A percentile compares a stretch with the other conserved stretches of the same genome.
These are phyloP conservation scores for Chorisops tibialis DNA, from an alignment of 2,888 invertebrate species.

Conservation along the genomic window DNA sequence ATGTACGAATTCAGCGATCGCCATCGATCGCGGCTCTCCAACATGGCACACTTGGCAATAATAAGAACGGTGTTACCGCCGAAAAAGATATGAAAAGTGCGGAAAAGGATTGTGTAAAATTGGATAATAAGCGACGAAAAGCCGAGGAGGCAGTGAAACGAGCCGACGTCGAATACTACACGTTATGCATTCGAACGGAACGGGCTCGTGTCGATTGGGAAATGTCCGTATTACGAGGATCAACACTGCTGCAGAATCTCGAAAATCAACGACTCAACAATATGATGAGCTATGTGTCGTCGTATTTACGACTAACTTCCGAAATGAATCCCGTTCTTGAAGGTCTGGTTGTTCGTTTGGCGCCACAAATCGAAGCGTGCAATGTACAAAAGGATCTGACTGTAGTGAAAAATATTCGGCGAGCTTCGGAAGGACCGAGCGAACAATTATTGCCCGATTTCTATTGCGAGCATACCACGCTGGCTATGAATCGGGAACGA, in stretches of 20 bases:
- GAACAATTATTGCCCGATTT: slow-evolving; percentile 91
- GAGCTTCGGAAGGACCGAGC: slow-evolving; percentile 56
- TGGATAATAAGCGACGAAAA: slow-evolving; percentile 84
- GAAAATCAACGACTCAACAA: slow-evolving; percentile 86
- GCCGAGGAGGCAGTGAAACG: slow-evolving; percentile 87
- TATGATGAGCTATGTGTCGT: slow-evolving; percentile 67
- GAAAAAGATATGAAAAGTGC: slow-evolving; percentile 54
- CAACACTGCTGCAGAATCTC: slow-evolving; percentile 79
- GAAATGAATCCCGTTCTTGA: slow-evolving; percentile 77
- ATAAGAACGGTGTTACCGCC: slow-evolving; percentile 43
- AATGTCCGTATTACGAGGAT: slow-evolving; percentile 81
- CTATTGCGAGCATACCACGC: slow-evolving; percentile 90
- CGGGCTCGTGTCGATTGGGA: slow-evolving; percentile 89
- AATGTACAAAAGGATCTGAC: slow-evolving; percentile 50
- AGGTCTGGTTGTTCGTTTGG: slow-evolving; percentile 55
- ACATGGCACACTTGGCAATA: slow-evolving; percentile 41
- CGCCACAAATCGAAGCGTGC: slow-evolving; percentile 48
- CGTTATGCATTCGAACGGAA: slow-evolving; percentile 85
- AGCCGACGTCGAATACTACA: slow-evolving; percentile 91
- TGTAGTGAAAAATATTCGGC: slow-evolving; percentile 49
- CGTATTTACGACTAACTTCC: slow-evolving; percentile 62
- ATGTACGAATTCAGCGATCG: slow-evolving; percentile 55
- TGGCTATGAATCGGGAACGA: slow-evolving; percentile 88
- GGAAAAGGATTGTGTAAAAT: slow-evolving; percentile 67
- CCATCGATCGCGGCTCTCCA: slow-evolving; percentile 50